Percentiles rank a stretch among this genome's conserved stretches.
Evolutionary conservation across 2,113 vertebrate genomes (phyloP).

Genomic region (Daubentonia madagascariensis): DNA sequence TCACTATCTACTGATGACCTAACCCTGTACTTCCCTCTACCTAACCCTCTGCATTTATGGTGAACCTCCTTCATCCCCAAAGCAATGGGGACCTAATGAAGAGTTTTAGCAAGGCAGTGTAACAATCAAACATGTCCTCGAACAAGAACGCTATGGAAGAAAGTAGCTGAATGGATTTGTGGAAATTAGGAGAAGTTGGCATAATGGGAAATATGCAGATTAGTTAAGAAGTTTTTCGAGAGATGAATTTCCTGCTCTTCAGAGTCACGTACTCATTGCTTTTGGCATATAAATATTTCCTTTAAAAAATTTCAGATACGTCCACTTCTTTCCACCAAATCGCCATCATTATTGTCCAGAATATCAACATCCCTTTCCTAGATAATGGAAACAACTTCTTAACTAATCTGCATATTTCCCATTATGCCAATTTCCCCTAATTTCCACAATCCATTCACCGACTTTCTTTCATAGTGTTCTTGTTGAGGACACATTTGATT

Average conservation of each 20-base stretch:
- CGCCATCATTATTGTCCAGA: neutral
- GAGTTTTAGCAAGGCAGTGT: neutral
- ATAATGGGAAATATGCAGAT: neutral
- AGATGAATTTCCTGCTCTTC: neutral
- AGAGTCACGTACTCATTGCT: neutral
- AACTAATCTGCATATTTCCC: neutral
- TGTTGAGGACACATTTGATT: neutral
- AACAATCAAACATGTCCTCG: neutral
- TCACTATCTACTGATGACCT: neutral
- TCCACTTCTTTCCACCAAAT: neutral
- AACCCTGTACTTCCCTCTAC: neutral
- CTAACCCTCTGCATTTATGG: too few species aligned
- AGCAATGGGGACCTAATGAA: neutral
- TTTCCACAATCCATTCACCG: neutral
- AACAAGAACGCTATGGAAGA: neutral
- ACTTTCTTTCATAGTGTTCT: neutral
- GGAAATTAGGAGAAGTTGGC: neutral
- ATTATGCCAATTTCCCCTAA: neutral
- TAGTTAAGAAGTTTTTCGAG: neutral
- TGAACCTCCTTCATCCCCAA: neutral
- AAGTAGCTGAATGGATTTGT: neutral
- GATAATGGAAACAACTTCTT: neutral
- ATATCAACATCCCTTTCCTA: neutral
- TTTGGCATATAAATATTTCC: neutral
- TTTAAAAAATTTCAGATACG: neutral